Evolutionary conservation across 1,140 invertebrate species (phyloP), one percentile per base, ranked within the genome.

Genomic region (Dolichoris vasculosae): DNA sequence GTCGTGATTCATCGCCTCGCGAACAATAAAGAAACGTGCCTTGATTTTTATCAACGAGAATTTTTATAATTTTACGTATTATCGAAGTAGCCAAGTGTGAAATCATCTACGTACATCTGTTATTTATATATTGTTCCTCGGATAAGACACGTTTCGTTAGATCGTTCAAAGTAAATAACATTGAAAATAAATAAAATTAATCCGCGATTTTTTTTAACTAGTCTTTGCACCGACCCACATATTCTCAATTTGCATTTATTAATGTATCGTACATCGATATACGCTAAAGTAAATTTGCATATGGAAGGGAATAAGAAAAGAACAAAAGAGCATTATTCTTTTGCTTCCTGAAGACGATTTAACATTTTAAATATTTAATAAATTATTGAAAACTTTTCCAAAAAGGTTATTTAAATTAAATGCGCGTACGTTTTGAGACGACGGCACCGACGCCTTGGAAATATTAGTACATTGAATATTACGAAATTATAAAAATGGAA

Each of bases 281-380:
- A 35, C 35, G 4, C 32, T 32, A 7, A 38, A 35, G 38, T 38
- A 69, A 69, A 69, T 69, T 32, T 69, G 17, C 67, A 69, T 38
- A 38, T 23, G 38, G 13, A 4, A 69, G n/a, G 35, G 7, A 69
- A 69, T 23, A 23, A 40, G n/a, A 69, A 59, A 38, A 69, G 67
- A 38, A 69, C 67, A 69, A 69, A 67, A 69, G 67, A 32, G 67
- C 67, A 38, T 69, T 69, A 35, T 38, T 69, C 15, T 20, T 69
- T 69, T 38, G 11, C 11, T 38, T 69, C 15, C 15, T 1, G 30
- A 32, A 20, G 11, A 15, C 67, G 15, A 69, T 38, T 38, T 38
- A 69, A 0, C 32, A 69, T 30, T 69, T 8, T 17, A 32, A 17
- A 69, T 38, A 69, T 38, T 69, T 26, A 59, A 59, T 26, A 26